phyloP scores from a whole-genome alignment of 2,888 invertebrate genomes.

The Clusia tigrina region DNA sequence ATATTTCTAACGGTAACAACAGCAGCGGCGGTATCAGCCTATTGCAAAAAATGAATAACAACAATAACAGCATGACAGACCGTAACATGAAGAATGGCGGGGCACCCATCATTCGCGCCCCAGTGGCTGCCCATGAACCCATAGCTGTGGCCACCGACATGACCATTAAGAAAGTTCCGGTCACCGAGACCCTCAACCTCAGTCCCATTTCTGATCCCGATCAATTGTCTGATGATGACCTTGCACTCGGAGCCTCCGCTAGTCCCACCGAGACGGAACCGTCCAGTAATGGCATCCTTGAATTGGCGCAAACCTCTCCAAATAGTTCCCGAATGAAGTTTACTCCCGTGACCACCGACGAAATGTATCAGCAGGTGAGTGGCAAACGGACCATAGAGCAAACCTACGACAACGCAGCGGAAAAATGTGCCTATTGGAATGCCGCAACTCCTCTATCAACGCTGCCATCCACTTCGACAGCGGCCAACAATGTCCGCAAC shows the following conservation, averaged over 20 bases:
- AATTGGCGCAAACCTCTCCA: constrained; percentile 22
- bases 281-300: constrained; percentile 9
- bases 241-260: constrained; percentile 64
- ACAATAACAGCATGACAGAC: constrained; percentile 8
- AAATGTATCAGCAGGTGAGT: constrained; percentile 17
- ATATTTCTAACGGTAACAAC: constrained; percentile 35
- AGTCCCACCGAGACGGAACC: constrained; percentile 61
- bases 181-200: constrained; percentile 50
- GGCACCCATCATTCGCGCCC: constrained; percentile 4
- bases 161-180: constrained; percentile 36
- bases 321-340: constrained; percentile 22
- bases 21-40: constrained; percentile 4
- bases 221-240: constrained; percentile 60
- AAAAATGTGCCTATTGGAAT: no score
- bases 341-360: constrained; percentile 33
- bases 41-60: constrained; percentile 6
- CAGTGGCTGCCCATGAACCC: constrained; percentile 32
- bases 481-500: not conserved
- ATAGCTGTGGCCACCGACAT: constrained; percentile 16
- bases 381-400: not conserved
- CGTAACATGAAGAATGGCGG: constrained; percentile 13
- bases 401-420: not conserved
- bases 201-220: constrained; percentile 59
- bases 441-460: not conserved
- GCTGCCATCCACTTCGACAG: not conserved